Percentiles rank a stretch among this genome's conserved stretches.
These are phyloP conservation scores for Beroe forskalii DNA, from an alignment of 37 sponge, comb jelly and placozoan genomes.

Conservation along the genomic window DNA sequence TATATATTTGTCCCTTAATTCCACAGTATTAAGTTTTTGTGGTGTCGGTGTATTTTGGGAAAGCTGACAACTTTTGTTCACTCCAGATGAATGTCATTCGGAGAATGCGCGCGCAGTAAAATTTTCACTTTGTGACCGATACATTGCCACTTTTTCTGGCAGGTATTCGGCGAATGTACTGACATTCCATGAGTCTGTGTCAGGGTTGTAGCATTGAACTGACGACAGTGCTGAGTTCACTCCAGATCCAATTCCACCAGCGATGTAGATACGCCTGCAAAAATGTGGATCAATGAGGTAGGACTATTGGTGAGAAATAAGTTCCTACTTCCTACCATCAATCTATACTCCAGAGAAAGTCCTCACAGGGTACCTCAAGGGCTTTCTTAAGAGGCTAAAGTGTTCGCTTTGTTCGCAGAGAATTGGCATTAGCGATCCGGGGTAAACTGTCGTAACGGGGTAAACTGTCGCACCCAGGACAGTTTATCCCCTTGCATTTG, in stretches of 20 bases:
- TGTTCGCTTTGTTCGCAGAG: too few relatives aligned
- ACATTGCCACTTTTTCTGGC: neutral
- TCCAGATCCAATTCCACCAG: conserved; percentile 33
- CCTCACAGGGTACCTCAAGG: too few relatives aligned
- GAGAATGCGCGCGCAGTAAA: neutral
- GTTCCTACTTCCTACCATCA: too few relatives aligned
- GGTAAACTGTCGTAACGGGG: too few relatives aligned
- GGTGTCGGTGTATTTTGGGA: neutral
- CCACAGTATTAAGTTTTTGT: neutral
- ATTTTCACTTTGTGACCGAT: neutral
- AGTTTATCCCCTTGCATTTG: too few relatives aligned
- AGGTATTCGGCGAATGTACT: neutral
- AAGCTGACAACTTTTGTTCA: neutral
- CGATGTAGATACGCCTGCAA: conserved; percentile 53
- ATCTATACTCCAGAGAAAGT: too few relatives aligned
- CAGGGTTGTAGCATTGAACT: conserved; percentile 46
- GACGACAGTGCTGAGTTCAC: conserved; percentile 50
- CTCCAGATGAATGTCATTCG: neutral
- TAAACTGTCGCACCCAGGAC: too few relatives aligned
- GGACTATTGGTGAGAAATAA: too few relatives aligned
- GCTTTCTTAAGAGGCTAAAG: too few relatives aligned
- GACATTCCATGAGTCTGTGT: conserved; percentile 24
- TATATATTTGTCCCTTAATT: neutral
- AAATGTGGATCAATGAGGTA: too few relatives aligned
- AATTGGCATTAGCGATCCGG: too few relatives aligned